Percentiles rank a stretch among this genome's conserved stretches.
Evolutionary conservation across 1,140 invertebrate genomes (phyloP).

Genomic region (Popillia japonica): DNA sequence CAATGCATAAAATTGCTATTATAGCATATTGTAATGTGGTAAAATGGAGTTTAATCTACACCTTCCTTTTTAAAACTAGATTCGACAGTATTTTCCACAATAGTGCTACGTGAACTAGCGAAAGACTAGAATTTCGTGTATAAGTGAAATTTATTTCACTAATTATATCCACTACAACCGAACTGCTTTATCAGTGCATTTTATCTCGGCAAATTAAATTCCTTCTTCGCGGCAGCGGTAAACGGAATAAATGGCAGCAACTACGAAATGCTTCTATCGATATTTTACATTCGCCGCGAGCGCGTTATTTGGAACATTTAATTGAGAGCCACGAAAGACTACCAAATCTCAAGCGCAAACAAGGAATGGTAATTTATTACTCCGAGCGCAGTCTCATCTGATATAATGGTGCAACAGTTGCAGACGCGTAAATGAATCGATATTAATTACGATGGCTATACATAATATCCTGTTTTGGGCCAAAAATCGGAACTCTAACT

Average conservation of each 20-base stretch:
- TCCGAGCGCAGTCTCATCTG: neutral
- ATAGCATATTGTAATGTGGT: no score
- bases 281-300: neutral
- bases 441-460: neutral
- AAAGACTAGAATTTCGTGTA: neutral
- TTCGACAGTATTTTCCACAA: no score
- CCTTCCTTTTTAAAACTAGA: no score
- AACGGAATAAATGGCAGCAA: neutral
- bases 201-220: conserved; percentile 10
- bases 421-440: neutral
- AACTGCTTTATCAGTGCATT: neutral
- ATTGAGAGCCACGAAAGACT: neutral
- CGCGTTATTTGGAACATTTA: neutral
- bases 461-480: no score
- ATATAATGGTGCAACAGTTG: neutral
- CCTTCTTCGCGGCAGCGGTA: neutral
- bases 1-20: no score
- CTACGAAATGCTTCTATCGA: neutral
- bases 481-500: no score
- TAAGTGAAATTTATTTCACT: neutral
- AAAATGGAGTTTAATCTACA: no score
- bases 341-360: neutral
- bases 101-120: neutral
- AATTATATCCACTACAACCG: neutral
- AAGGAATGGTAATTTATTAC: neutral